Evolutionary conservation across 1,140 invertebrate genomes (phyloP), one percentile per base, ranked within the genome.

Genomic region (Lepeophtheirus salmonis): DNA sequence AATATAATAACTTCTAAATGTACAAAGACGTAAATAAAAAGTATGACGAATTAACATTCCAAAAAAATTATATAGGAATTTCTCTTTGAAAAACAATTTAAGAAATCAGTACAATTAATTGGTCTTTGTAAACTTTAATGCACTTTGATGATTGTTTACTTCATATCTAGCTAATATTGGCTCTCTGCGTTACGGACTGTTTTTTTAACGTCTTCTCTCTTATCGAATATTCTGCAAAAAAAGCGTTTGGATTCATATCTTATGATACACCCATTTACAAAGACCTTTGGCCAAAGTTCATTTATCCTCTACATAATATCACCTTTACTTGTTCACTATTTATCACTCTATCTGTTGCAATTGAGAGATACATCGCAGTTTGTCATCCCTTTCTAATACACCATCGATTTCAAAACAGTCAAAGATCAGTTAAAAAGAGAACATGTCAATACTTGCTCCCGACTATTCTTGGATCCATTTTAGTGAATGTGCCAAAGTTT

Each of bases 351-450:
- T 17, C 52, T 22, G 23, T 54, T 20, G 52, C 52, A 3, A 22
- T 54, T 14, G 52, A 54, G 22, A 54, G 52, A 22, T 54, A 54
- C 52, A 4, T 54, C 17, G 52, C 52, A 17, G 21, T 54, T 2
- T 54, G 52, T 22, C 52, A 54, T 22, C 52, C 52, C 16, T 54
- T 54, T 22, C 22, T 54, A n/a, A 14, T 54, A n/a, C 52, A 54
- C 16, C 52, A 22, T n/a, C 22, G 17, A 22, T 17, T 22, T 17
- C 17, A 22, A 2, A 22, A 22, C 17, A 54, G 23, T 22, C 14
- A 14, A 22, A 22, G 16, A 22, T 54, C 52, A 2, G 18, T 54
- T 17, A 16, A 22, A 22, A 17, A 22, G 16, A 17, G 52, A 14
- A 54, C 52, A 3, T 22, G 17, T 54, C 52, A 22, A 3, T 54